Conservation (phyloP, 1,140 invertebrate species). For the Eupristina koningsbergeri region DNA sequence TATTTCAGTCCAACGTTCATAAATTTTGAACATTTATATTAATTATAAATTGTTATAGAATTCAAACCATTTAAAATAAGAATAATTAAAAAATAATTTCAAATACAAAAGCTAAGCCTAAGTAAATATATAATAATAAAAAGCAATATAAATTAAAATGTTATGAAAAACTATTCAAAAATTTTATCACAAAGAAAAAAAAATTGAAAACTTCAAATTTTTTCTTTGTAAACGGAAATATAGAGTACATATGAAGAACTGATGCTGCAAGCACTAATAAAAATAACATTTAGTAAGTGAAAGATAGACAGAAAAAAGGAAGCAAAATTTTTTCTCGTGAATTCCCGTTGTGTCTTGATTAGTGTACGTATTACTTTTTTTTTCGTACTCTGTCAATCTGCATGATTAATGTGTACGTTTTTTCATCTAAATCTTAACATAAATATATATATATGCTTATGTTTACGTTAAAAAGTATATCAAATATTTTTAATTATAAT, state of each 20-base stretch:
- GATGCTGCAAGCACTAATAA: neutral
- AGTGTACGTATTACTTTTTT: neutral
- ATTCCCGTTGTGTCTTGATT: neutral
- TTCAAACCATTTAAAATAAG: too few relatives aligned
- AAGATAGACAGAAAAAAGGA: neutral
- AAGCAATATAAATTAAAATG: neutral
- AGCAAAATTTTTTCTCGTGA: neutral
- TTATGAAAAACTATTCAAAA: neutral
- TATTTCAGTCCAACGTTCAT: too few relatives aligned
- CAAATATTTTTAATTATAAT: too few relatives aligned
- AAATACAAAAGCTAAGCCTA: too few relatives aligned
- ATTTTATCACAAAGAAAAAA: conserved; percentile 49
- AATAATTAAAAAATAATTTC: too few relatives aligned
- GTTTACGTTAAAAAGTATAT: too few relatives aligned
- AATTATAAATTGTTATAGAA: too few relatives aligned
- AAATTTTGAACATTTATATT: too few relatives aligned
- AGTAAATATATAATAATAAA: neutral
- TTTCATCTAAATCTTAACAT: neutral
- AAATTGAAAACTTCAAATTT: conserved; percentile 55
- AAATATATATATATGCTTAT: neutral
- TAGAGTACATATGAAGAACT: neutral
- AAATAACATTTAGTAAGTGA: neutral
- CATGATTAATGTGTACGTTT: neutral
- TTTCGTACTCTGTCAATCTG: neutral
- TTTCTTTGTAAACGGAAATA: conserved; percentile 1